phyloP scores from a whole-genome alignment of 2,797 vertebrate genomes.

The Mormyrops boulengeri region DNA sequence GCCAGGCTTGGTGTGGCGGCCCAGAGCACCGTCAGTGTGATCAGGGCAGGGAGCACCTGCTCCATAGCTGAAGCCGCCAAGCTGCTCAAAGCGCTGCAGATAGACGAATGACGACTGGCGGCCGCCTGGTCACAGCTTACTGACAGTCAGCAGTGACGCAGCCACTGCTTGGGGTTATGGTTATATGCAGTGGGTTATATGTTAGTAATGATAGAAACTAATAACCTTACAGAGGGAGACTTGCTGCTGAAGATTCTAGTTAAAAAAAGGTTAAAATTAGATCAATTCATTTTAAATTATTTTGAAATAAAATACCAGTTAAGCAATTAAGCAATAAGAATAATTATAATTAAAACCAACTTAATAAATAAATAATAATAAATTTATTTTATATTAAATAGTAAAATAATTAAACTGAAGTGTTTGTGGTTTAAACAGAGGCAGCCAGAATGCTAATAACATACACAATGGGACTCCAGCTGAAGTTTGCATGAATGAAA shows the following conservation, averaged over 20 bases:
- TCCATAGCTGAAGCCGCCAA: slow-evolving; percentile 39
- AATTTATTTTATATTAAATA: neutral
- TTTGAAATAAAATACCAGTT: neutral
- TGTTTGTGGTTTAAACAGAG: neutral
- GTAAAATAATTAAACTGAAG: neutral
- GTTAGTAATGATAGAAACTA: neutral
- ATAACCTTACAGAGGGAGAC: neutral
- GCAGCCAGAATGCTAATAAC: neutral
- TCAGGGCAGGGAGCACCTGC: slow-evolving; percentile 23
- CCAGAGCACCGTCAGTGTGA: slow-evolving; percentile 52
- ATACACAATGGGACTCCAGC: neutral
- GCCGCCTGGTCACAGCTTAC: neutral
- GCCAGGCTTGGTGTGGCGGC: slow-evolving; percentile 44
- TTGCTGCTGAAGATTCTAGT: neutral
- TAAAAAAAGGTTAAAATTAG: neutral
- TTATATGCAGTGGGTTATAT: neutral
- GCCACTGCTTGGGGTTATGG: neutral
- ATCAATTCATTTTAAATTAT: neutral
- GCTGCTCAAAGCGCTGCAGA: neutral
- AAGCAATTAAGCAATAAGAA: neutral
- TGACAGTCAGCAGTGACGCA: neutral
- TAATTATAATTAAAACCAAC: neutral
- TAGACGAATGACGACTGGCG: neutral
- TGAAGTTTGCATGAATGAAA: neutral
- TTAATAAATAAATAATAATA: neutral